Evolutionary conservation across 2,797 vertebrate species (phyloP), one percentile per base, ranked within the genome.

Genomic region (Rachycentron canadum): DNA sequence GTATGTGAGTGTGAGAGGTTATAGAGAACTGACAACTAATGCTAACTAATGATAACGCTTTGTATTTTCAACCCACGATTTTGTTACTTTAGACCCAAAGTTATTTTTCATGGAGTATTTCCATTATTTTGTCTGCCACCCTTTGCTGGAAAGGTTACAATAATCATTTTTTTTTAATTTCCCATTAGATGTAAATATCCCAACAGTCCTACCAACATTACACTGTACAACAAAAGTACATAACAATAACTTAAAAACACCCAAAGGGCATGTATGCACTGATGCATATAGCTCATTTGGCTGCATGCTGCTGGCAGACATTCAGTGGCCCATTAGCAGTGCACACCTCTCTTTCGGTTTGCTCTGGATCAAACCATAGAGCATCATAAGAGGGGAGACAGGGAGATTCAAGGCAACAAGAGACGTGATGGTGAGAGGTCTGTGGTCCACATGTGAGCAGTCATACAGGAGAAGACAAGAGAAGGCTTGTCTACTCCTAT

Each of bases 391-490:
- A 65, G 56, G 53, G 43, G 30, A 38, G 32, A 68, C 34, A 53
- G 58, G 62, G 59, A 14, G 65, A 73, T 60, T 62, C 28, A 41
- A 73, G 47, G 49, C 63, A 71, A 77, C 53, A n/a, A 34, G 61
- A 73, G 83, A 81, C 58, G 43, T 72, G 78, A 88, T 65, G 47
- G 79, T 59, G 79, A 85, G 82, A 83, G 66, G 78, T 83, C 81
- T 16, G 0, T 23, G 0, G 62, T 77, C 85, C 74, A 73, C 82
- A 72, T 25, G 64, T 17, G 62, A 70, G 69, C 26, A 73, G 73
- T 69, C 68, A 75, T 26, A 47, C 45, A 78, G 57, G 57, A 19
- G 32, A 77, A 78, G 49, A 53, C 38, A 25, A 74, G 50, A 83
- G 77, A 76, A 66, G 32, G 28, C 53, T 63, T 52, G 78, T 60